phyloP scores from a whole-genome alignment of 2,113 vertebrate genomes.

The Actenoides hombroni region DNA sequence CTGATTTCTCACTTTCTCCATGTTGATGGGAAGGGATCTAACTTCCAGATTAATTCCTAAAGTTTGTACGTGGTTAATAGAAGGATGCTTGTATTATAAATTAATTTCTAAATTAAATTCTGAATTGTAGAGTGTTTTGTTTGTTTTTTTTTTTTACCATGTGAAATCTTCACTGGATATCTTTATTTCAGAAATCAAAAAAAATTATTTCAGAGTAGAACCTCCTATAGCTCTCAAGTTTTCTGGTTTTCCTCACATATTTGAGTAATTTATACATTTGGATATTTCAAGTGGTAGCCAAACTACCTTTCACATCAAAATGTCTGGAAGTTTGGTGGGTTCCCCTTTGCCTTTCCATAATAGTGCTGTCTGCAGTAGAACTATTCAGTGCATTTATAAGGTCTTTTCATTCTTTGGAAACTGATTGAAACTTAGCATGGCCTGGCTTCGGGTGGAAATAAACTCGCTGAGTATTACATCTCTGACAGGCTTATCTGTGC shows the following conservation, averaged over 20 bases:
- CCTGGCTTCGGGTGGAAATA: background rate
- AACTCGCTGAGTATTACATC: fast-evolving
- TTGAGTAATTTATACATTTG: background rate
- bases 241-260: background rate
- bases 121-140: background rate
- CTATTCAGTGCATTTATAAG: background rate
- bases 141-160: background rate
- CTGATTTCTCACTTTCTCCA: background rate
- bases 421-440: background rate
- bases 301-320: background rate
- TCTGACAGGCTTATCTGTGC: background rate
- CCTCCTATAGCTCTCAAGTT: background rate
- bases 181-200: background rate
- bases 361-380: background rate
- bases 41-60: background rate
- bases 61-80: background rate
- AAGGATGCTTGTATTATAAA: background rate
- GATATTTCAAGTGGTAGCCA: background rate
- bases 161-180: background rate
- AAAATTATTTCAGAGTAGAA: background rate
- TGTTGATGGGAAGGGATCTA: background rate
- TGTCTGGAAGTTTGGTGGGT: background rate
- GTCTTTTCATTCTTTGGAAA: background rate
- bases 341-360: background rate
- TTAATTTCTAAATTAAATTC: background rate